These are phyloP conservation scores for Oreohelix idahoensis DNA, from an alignment of 1,140 invertebrate species.

Conservation along the genomic window DNA sequence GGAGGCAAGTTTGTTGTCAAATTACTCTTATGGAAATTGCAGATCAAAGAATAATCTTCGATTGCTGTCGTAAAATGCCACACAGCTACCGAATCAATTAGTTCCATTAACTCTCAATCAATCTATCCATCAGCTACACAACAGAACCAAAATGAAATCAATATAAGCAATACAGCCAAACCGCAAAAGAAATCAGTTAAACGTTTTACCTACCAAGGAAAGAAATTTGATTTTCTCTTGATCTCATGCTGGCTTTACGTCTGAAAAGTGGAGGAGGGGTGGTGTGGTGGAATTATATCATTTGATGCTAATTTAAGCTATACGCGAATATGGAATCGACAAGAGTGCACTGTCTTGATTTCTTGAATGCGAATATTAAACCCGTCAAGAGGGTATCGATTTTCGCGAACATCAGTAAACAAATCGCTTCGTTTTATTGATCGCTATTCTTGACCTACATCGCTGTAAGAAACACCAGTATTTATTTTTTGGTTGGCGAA, in stretches of 20 bases:
- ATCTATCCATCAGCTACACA: not conserved
- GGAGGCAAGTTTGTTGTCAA: not conserved
- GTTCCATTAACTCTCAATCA: not conserved
- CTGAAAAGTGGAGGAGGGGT: too few relatives aligned
- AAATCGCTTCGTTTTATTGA: constrained; percentile 17
- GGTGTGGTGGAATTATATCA: too few relatives aligned
- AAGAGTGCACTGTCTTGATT: not conserved
- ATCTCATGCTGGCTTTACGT: too few relatives aligned
- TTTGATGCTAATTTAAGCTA: not conserved
- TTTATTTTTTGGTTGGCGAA: not conserved
- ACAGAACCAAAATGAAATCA: not conserved
- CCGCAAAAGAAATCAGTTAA: not conserved
- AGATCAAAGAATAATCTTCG: not conserved
- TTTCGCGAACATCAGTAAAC: constrained; percentile 8
- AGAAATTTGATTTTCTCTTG: not conserved
- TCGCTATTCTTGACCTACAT: not conserved
- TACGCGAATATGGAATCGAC: not conserved
- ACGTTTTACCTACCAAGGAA: not conserved
- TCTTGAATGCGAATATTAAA: constrained; percentile 10
- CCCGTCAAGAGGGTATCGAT: constrained; percentile 11
- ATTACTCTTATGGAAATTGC: not conserved
- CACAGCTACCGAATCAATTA: not conserved
- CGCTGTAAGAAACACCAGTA: not conserved
- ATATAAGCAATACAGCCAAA: not conserved
- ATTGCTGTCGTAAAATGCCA: not conserved